Evolutionary conservation across 2,797 vertebrate genomes (phyloP), one percentile per base, ranked within the genome.

Genomic region (Pseudochirops corinnae): DNA sequence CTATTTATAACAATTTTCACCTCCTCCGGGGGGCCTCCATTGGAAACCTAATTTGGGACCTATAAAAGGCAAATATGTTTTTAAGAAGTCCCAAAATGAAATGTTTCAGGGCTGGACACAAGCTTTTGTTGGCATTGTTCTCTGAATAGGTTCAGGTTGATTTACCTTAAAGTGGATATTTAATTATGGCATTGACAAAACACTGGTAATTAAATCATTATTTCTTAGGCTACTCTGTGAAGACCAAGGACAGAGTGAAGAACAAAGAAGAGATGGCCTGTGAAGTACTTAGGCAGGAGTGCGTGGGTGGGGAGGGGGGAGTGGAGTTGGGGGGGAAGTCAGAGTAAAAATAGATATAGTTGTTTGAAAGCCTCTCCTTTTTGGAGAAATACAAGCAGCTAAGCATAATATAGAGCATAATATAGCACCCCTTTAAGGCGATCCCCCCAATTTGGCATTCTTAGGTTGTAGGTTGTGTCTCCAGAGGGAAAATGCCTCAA

Each of bases 1-100:
- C 97, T 98, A 92, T 98, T 99, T 98, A 97, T 98, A 98, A 97
- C 62, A 95, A n/a, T 55, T 98, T 98, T 97, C 96, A 90, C 56
- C 98, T 98, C 96, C 95, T 97, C 87, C 67, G 39, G 92, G 92
- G 97, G 91, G 94, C 97, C 92, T 94, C 96, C 97, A 97, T 74
- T 94, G 96, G 97, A 98, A 98, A 96, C 87, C 93, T 97, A 92
- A 98, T 98, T 98, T 98, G 93, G 96, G 97, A 95, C 97, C 94
- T 94, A 1, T 94, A 92, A 95, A 96, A 96, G 87, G 55, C 56
- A 95, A 60, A 96, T 95, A 91, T 52, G 91, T 91, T 56, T 90
- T 33, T 93, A 92, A 96, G 96, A 90, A 60, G 29, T 90, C n/a
- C 93, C 90, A 82, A 96, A 98, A 97, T 94, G 97, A 94, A 94